Evolutionary conservation across 2,113 vertebrate species (phyloP).

Genomic region (Microtus pennsylvanicus): DNA sequence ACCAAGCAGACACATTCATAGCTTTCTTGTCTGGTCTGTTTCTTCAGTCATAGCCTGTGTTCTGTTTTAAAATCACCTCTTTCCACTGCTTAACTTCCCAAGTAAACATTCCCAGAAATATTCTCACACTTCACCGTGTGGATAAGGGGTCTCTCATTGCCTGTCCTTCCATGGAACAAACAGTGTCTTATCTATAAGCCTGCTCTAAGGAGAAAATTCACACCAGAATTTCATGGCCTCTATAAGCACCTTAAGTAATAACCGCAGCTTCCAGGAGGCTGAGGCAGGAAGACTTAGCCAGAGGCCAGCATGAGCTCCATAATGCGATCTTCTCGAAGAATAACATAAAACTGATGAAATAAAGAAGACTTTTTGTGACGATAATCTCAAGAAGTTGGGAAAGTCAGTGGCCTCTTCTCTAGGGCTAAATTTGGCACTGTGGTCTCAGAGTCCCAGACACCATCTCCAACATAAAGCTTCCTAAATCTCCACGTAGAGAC

Average conservation of each 20-base stretch:
- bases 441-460: neutral
- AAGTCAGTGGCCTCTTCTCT: rapidly evolving
- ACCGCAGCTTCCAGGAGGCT: neutral
- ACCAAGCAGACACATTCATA: neutral
- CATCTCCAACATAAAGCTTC: neutral
- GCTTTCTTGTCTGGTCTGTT: neutral
- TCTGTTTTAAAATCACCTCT: neutral
- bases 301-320: neutral
- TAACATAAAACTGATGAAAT: neutral
- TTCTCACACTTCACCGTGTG: neutral
- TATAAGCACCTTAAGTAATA: neutral
- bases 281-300: no score
- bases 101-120: neutral
- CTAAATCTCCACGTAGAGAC: neutral
- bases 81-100: neutral
- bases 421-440: neutral
- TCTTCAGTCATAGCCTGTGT: neutral
- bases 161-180: neutral
- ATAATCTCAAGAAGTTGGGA: neutral
- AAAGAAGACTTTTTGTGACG: neutral
- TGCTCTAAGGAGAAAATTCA: neutral
- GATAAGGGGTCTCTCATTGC: neutral
- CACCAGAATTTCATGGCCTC: neutral
- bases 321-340: neutral
- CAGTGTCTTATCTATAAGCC: neutral